A percentile compares a stretch with the other conserved stretches of the same genome.
Evolutionary conservation across 2,888 invertebrate genomes (phyloP).

Genomic region (Psylliodes chrysocephalus): DNA sequence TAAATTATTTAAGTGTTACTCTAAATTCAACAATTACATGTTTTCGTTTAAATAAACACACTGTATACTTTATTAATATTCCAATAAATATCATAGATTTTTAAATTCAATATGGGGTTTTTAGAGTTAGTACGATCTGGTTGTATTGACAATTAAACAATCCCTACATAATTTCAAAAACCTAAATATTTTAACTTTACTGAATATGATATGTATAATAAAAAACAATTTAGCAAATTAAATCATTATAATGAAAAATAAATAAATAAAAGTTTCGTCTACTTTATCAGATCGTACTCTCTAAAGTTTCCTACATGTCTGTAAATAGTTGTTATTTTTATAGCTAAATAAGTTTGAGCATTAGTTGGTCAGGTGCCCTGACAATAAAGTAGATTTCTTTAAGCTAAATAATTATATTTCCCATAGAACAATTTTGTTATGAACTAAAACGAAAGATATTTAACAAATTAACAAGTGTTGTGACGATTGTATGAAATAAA

Average conservation of each 20-base stretch:
- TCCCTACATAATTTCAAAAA: too few species aligned
- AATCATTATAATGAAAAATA: too few species aligned
- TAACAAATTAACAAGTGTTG: conserved; percentile 54
- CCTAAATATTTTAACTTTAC: too few species aligned
- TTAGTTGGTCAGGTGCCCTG: conserved; percentile 53
- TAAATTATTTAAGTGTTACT: too few species aligned
- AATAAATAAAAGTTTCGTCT: too few species aligned
- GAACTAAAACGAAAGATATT: conserved; percentile 48
- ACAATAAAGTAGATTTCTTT: conserved; percentile 55
- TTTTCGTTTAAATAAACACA: not conserved
- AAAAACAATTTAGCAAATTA: too few species aligned
- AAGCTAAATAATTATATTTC: conserved; percentile 35
- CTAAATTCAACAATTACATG: too few species aligned
- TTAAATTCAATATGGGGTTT: too few species aligned
- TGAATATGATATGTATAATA: too few species aligned
- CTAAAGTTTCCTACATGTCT: not conserved
- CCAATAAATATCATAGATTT: not conserved
- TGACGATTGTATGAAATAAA: conserved; percentile 59
- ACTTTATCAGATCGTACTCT: too few species aligned
- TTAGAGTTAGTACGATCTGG: too few species aligned
- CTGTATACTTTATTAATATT: not conserved
- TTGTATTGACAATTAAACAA: too few species aligned
- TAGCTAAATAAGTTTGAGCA: conserved; percentile 33
- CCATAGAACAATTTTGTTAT: conserved; percentile 50
- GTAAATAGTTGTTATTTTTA: conserved; percentile 42